Base-by-base conservation (phyloP, 1,140 invertebrate genomes). In the Drosophila nebulosa region DNA sequence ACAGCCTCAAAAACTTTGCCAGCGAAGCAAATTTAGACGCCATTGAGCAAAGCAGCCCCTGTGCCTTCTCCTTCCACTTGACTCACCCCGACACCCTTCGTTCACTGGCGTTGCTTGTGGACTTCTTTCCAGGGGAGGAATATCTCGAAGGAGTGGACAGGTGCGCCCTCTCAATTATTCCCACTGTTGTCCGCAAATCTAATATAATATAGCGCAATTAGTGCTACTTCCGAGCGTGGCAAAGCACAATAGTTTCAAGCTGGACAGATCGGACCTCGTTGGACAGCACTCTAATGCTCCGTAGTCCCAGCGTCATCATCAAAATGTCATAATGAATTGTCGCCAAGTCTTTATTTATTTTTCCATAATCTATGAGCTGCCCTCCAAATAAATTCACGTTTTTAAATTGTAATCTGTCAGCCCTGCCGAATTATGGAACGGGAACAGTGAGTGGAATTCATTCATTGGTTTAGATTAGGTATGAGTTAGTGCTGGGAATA, bases 371-470 rank as follows among this genome's bases (percentile, higher is more conserved):
- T 53, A 26, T 10, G 52, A 50, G 2, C 51, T 63, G 9, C 51
- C 59, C 39, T 21, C 21, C 12, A 51, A 16, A 32, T 27, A 63
- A 69, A 57, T 57, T 55, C 58, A 26, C 53, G 36, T 32, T 50
- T 71, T 66, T 67, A 61, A 61, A 71, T 56, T 71, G 64, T 56
- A 62, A 67, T 57, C 52, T 71, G 57, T 67, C 57, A 57, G 18
- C 21, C 52, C 27, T 27, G 64, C 9, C 46, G 30, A 32, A 60
- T 14, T 21, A 10, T 42, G 39, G 16, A 7, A 46, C 16, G n/a
- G 22, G 16, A 62, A 30, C 50, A 14, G 9, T 3, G 39, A 21
- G 36, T 1, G 21, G 22, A 27, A 7, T 21, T 50, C 39, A 6
- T 42, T 9, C 39, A 18, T 42, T 12, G 14, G 14, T 42, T 18